Conservation (phyloP, 1,140 invertebrate species). For the Caenorhabditis tropicalis region DNA sequence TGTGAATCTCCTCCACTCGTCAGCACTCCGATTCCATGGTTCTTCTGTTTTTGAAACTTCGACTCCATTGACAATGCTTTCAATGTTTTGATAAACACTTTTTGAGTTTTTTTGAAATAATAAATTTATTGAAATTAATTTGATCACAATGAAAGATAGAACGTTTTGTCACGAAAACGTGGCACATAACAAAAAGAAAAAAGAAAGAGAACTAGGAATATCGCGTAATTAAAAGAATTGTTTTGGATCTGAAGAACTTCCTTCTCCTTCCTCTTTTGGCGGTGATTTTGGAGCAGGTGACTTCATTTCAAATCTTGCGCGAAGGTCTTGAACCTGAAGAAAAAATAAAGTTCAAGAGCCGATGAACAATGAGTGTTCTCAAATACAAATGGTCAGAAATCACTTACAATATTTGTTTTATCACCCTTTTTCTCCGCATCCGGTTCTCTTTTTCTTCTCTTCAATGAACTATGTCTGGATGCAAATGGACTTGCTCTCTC, state of each 20-base stretch:
- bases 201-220: not conserved
- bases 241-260: constrained; percentile 16
- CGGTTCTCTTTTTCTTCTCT: not conserved
- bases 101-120: not conserved
- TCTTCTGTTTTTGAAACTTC: constrained; percentile 10
- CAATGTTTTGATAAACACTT: not conserved
- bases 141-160: not conserved
- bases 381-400: not conserved
- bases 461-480: constrained; percentile 19
- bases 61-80: constrained; percentile 38
- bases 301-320: constrained; percentile 24
- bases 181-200: not conserved
- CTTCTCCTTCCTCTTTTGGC: constrained; percentile 21
- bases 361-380: too few species aligned
- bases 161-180: too few species aligned
- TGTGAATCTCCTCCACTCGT: constrained; percentile 12
- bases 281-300: constrained; percentile 16
- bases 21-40: constrained; percentile 25
- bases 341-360: not conserved
- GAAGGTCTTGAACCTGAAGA: constrained; percentile 43
- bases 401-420: constrained; percentile 19
- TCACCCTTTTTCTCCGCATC: not conserved
- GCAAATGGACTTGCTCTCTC: constrained; percentile 16
- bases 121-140: not conserved
- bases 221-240: not conserved